Base-by-base conservation (phyloP, 2,113 vertebrate genomes). In the Oncorhynchus kisutch region DNA sequence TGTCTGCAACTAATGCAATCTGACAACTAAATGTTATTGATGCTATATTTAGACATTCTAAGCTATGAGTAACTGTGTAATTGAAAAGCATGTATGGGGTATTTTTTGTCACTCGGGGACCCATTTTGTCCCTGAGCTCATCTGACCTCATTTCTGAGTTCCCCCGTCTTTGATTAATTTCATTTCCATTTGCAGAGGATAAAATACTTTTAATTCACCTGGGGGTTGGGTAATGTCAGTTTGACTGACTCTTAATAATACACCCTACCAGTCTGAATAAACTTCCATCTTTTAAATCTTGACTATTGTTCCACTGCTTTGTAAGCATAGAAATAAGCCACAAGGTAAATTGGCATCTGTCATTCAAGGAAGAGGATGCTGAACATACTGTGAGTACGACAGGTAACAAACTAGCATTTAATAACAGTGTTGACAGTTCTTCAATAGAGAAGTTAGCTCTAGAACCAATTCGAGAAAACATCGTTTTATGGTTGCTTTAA, bases 131-230 rank as follows among this genome's bases (percentile, higher is more conserved):
- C 74, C 68, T 70, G n/a, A 49, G 78, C 77, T 75, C 77, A 20
- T 86, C 78, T 83, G 86, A 87, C 90, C 91, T 87, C 79, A 59
- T 91, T 89, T 84, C 59, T 7, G 45, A 71, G 39, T 54, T 68
- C 45, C 57, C 45, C 57, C 78, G 74, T 84, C 72, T 70, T 81
- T 82, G 81, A 87, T 84, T 85, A 81, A 77, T 74, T 82, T 88
- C 77, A 82, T 88, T 88, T 86, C 82, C 74, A 86, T 86, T 91
- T 22, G 34, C 20, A 82, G 67, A 90, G 84, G 81, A 87, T 84
- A 91, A 92, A 91, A 90, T 86, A 89, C 79, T 85, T 82, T 84
- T 82, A 92, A 85, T 90, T 89, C 86, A 90, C 91, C 85, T 78
- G 77, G 1, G 88, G 89, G 87, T 82, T 80, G 79, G 86, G 86